Evolutionary conservation across 2,888 invertebrate genomes (phyloP), one percentile per base, ranked within the genome.

Genomic region (Sminthurides aquaticus): DNA sequence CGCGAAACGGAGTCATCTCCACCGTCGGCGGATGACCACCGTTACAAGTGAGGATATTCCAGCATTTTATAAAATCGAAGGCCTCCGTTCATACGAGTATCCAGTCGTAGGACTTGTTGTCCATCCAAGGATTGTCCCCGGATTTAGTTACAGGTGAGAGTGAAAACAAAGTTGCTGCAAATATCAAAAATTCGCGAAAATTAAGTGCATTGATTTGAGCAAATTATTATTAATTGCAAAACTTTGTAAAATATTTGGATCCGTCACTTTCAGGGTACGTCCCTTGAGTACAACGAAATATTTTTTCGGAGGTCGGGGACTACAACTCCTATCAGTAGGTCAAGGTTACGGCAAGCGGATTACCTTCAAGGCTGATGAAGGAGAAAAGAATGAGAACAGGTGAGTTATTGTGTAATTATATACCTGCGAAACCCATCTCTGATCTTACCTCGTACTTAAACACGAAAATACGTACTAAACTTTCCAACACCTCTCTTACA

Each of bases 41-140:
- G 66, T 72, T 8, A 69, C 68, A 2, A 63, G 69, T 59, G 85
- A 85, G 2, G 87, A 87, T 77, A 80, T 87, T 27, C 87, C 87
- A 1, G 85, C 86, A 0, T 80, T 81, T 58, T 87, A 87, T 77
- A 80, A 81, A 27, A 83, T 86, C 20, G 84, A 84, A 20, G 80
- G 83, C 27, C 80, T 86, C 1, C 82, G 82, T 43, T 79, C 82
- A 3, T 83, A 86, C 75, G 86, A 87, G 77, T 81, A 87, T 77
- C 86, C 87, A 0, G 86, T 85, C 60, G 82, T 86, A 76, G 89
- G 89, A 60, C 85, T 88, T 62, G 87, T 86, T 79, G 83, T 89
- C 72, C 88, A 89, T 79, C 83, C 84, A 64, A 81, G 86, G 64
- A 85, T 89, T 69, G 81, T 86, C 72, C 85, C 88, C 70, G 89